phyloP scores from a whole-genome alignment of 2,797 vertebrate species.

The Naso thynnoides region DNA sequence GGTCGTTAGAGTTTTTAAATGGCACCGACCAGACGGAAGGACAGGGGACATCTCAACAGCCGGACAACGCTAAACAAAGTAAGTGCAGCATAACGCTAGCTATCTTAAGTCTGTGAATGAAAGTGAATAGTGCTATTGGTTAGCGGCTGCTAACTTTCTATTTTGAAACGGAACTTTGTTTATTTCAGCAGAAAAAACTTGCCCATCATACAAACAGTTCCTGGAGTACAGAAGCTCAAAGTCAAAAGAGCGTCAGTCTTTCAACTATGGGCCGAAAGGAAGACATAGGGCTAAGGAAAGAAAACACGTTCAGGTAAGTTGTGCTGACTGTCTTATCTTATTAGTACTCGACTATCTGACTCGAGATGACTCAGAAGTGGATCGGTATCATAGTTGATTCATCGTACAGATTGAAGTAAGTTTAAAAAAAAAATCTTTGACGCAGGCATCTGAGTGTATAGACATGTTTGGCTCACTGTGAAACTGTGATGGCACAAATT shows the following conservation, averaged over 20 bases:
- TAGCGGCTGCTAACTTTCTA: conserved; percentile 4
- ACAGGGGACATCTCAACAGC: neutral
- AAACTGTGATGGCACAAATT: conserved; percentile 6
- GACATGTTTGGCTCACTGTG: too few species aligned
- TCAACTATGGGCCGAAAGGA: neutral
- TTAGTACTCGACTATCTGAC: neutral
- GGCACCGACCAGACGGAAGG: neutral
- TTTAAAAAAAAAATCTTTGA: too few species aligned
- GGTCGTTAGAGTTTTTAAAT: neutral
- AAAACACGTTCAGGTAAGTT: neutral
- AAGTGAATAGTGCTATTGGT: conserved; percentile 3
- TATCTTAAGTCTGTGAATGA: neutral
- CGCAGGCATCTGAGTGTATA: too few species aligned
- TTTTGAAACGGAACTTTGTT: neutral
- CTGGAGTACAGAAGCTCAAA: conserved; percentile 1
- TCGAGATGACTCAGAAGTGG: neutral
- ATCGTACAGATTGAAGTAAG: too few species aligned
- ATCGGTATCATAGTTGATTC: neutral
- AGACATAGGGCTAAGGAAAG: neutral
- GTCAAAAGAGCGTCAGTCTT: conserved; percentile 2
- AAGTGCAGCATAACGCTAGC: neutral
- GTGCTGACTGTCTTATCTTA: neutral
- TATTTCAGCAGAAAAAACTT: neutral
- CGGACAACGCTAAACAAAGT: neutral
- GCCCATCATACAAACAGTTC: conserved; percentile 2